Conservation (phyloP, 2,113 vertebrate genomes). For the Casuarius casuarius region DNA sequence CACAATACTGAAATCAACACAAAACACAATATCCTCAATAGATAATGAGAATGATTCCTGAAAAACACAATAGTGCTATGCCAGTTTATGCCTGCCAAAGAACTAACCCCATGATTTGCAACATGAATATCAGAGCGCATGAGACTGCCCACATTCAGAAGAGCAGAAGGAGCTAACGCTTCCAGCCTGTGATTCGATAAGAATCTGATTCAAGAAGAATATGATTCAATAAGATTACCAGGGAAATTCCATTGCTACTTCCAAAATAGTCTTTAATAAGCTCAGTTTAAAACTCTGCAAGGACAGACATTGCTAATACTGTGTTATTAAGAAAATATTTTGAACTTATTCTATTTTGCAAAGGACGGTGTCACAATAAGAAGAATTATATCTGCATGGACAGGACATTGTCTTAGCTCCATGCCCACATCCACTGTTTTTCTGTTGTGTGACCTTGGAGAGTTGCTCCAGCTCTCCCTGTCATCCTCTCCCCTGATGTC, state of each 20-base stretch:
- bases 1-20: neutral
- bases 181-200: neutral
- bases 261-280: neutral
- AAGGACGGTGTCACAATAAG: neutral
- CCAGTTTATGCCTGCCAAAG: neutral
- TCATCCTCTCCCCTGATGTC: neutral
- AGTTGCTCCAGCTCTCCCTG: neutral
- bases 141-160: neutral
- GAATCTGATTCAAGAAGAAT: neutral
- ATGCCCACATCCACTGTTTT: neutral
- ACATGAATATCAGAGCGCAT: neutral
- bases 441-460: neutral
- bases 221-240: neutral
- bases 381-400: neutral
- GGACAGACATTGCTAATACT: neutral
- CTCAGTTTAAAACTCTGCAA: neutral
- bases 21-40: neutral
- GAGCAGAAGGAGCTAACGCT: neutral
- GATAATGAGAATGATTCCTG: accelerated
- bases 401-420: neutral
- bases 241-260: neutral
- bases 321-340: neutral
- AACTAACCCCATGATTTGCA: neutral
- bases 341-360: neutral
- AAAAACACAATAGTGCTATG: neutral